Percentiles rank a stretch among this genome's conserved stretches.
phyloP scores from a whole-genome alignment of 2,888 invertebrate genomes.

The Eulithis testata region DNA sequence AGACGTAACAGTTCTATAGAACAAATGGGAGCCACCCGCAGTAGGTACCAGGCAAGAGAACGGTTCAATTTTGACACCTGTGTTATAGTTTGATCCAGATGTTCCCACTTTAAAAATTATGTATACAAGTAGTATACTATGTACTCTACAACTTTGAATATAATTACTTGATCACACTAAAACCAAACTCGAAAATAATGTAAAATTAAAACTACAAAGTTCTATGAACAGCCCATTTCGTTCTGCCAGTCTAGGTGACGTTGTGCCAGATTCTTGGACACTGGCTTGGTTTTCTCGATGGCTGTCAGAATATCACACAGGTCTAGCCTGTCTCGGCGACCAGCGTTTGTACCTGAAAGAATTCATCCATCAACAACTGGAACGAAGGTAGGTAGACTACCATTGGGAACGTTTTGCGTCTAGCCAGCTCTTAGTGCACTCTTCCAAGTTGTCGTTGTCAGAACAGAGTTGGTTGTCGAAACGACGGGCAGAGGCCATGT shows the following conservation, averaged over 20 bases:
- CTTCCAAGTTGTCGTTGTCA: no score
- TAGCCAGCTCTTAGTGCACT: no score
- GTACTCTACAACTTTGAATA: not conserved
- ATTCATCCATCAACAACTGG: not conserved
- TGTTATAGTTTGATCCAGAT: no score
- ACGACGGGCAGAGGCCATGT: no score
- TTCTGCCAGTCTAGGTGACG: constrained; percentile 87
- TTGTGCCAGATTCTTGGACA: constrained; percentile 81
- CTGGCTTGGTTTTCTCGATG: constrained; percentile 84
- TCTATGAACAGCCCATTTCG: constrained; percentile 83
- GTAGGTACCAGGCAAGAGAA: no score
- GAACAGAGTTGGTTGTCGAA: no score
- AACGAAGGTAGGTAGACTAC: no score
- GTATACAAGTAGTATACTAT: not conserved
- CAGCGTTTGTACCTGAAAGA: constrained; percentile 52
- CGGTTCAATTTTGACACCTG: no score
- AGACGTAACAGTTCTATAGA: no score
- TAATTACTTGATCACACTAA: constrained; percentile 13
- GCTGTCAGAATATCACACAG: constrained; percentile 77
- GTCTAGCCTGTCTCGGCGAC: constrained; percentile 68
- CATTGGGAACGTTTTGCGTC: no score
- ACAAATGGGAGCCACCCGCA: no score
- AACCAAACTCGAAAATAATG: constrained; percentile 7
- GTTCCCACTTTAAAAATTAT: not conserved
- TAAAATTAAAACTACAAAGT: not conserved